Base-by-base conservation (phyloP, 2,888 invertebrate genomes). In the Aplocera efformata region DNA sequence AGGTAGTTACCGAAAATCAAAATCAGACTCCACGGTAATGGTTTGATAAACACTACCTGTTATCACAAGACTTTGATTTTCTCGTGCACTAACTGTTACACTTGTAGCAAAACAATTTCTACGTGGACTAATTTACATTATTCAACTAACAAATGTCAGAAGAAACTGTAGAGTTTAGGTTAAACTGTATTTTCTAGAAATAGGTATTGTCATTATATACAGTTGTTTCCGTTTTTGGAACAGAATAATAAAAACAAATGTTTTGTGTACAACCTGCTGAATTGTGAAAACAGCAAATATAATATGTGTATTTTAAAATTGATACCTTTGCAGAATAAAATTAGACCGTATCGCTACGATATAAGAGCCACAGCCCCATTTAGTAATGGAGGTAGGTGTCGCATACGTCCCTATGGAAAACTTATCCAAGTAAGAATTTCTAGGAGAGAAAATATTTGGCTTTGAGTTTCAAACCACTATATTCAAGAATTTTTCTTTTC, bases 251-350 rank as follows among this genome's bases (percentile, higher is more conserved):
- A 52, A 49, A 47, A 44, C 34, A 32, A 32, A 7, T 26, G 34
- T 42, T 42, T 40, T 42, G 24, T 36, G 29, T 35, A 26, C 26
- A 33, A 22, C 20, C 27, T 28, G 25, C 29, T 25, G 34, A 25
- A 41, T 31, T 33, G 31, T 24, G 27, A 40, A 34, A 42, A 37
- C 39, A 31, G 24, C 40, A 48, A 44, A 46, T 40, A 46, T 42
- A 48, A 44, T 39, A 48, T 33, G 48, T 46, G 42, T 33, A 34
- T 33, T 37, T 28, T 13, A 34, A 44, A 52, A 46, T 39, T 30
- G 25, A 38, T 31, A 28, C 1, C 17, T 26, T 22, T 21, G 30
- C 13, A 4, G 2, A 11, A 10, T 13, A 22, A 36, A 22, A 36
- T 6, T 32, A 10, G 20, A 26, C 22, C 13, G 24, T 45, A 29